phyloP scores from a whole-genome alignment of 2,797 vertebrate species.

The Centroberyx gerrardi region DNA sequence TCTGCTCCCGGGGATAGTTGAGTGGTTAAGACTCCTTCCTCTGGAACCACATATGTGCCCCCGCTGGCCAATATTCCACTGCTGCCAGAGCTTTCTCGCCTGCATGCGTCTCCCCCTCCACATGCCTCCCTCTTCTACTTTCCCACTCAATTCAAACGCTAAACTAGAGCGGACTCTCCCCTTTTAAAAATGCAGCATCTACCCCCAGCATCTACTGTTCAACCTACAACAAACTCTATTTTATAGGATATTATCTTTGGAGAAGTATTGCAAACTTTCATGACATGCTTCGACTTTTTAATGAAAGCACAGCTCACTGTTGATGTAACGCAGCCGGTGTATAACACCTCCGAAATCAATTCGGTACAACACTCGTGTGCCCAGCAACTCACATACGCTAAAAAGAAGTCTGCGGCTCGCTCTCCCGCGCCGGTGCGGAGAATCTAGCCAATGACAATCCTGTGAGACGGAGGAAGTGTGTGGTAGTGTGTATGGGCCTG shows the following conservation, averaged over 20 bases:
- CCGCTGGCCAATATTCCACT: background rate
- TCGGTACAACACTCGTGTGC: constrained; percentile 13
- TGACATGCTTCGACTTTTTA: constrained; percentile 19
- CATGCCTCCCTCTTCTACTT: background rate
- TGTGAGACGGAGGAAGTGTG: constrained; percentile 62
- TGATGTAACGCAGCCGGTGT: constrained; percentile 35
- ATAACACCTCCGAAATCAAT: constrained; percentile 48
- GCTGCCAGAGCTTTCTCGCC: background rate
- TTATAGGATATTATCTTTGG: constrained; percentile 8
- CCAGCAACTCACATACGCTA: constrained; percentile 37
- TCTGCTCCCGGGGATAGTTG: background rate
- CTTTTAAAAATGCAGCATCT: background rate
- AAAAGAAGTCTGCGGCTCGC: constrained; percentile 16
- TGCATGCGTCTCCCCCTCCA: no score
- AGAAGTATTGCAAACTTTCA: constrained; percentile 1
- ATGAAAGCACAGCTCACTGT: constrained; percentile 35
- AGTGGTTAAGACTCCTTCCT: constrained; percentile 2
- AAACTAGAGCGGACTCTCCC: background rate
- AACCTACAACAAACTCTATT: background rate
- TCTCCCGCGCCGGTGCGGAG: constrained; percentile 30
- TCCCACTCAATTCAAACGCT: background rate
- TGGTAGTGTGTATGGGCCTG: constrained; percentile 60
- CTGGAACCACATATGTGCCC: background rate
- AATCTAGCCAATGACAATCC: constrained; percentile 58
- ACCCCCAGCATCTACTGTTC: background rate